Conservation (phyloP, 2,113 vertebrate genomes). For the Megaceryle maxima region DNA sequence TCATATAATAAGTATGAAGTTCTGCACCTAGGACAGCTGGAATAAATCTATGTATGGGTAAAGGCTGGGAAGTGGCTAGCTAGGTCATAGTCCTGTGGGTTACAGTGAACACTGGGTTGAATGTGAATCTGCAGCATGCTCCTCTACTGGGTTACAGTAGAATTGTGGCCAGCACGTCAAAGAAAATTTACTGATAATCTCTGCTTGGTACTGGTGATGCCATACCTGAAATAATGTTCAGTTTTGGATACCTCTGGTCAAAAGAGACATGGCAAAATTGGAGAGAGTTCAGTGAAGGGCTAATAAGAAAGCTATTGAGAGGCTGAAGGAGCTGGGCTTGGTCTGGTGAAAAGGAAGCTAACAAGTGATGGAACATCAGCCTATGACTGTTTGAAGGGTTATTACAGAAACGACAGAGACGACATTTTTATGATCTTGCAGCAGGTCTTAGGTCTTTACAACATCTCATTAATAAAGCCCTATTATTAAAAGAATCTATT, state of each 20-base stretch:
- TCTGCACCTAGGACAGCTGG: background rate
- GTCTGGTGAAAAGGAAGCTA: background rate
- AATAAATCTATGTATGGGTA: background rate
- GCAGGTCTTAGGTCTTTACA: background rate
- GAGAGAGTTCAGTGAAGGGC: background rate
- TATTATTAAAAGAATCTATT: slow-evolving; percentile 20
- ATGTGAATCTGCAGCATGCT: fast-evolving
- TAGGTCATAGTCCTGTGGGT: background rate
- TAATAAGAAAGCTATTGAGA: background rate
- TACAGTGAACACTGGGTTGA: fast-evolving
- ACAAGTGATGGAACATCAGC: background rate
- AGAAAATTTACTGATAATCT: background rate
- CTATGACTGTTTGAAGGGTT: background rate
- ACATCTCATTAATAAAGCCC: background rate
- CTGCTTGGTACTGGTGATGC: background rate
- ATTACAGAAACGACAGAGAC: background rate
- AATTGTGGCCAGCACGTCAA: background rate
- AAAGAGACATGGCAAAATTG: background rate
- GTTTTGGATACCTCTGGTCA: background rate
- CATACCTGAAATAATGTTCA: background rate
- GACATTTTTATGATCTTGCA: background rate
- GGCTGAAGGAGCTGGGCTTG: background rate
- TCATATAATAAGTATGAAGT: background rate
- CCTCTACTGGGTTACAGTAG: background rate
- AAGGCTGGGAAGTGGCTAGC: background rate